phyloP scores from a whole-genome alignment of 2,888 invertebrate species.

The Zygothrica quintamaculata region DNA sequence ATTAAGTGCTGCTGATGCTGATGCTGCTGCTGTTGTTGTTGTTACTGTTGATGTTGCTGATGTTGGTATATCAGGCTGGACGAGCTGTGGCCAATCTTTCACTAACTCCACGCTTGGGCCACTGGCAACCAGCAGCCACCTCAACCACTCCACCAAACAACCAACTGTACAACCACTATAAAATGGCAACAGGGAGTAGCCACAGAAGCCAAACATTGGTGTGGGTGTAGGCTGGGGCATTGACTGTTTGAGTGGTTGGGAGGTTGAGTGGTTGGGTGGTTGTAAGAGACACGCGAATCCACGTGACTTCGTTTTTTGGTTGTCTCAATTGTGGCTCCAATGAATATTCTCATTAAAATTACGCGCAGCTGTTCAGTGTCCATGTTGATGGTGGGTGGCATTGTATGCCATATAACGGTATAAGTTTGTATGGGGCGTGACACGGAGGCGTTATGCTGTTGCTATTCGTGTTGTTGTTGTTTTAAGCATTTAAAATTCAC shows the following conservation, averaged over 20 bases:
- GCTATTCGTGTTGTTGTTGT: slow-evolving; percentile 8
- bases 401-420: background rate
- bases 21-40: slow-evolving; percentile 28
- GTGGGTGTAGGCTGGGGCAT: no score
- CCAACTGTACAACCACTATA: slow-evolving; percentile 7
- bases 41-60: slow-evolving; percentile 24
- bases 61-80: slow-evolving; percentile 35
- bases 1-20: slow-evolving; percentile 63
- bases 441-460: background rate
- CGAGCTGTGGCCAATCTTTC: slow-evolving; percentile 63
- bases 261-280: background rate
- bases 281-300: slow-evolving; percentile 7
- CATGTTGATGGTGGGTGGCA: background rate
- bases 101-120: slow-evolving; percentile 47
- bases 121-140: slow-evolving; percentile 9
- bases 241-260: no score
- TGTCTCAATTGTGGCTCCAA: slow-evolving; percentile 69
- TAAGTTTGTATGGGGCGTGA: background rate
- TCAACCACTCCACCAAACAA: no score
- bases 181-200: slow-evolving; percentile 3
- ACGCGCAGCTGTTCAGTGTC: slow-evolving; percentile 62
- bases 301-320: slow-evolving; percentile 51
- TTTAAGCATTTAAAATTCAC: slow-evolving; percentile 55
- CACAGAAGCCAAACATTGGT: slow-evolving; percentile 5
- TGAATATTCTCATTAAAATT: slow-evolving; percentile 76